A percentile compares a stretch with the other conserved stretches of the same genome.
phyloP scores from a whole-genome alignment of 2,113 vertebrate species.

The Bubo bubo region DNA sequence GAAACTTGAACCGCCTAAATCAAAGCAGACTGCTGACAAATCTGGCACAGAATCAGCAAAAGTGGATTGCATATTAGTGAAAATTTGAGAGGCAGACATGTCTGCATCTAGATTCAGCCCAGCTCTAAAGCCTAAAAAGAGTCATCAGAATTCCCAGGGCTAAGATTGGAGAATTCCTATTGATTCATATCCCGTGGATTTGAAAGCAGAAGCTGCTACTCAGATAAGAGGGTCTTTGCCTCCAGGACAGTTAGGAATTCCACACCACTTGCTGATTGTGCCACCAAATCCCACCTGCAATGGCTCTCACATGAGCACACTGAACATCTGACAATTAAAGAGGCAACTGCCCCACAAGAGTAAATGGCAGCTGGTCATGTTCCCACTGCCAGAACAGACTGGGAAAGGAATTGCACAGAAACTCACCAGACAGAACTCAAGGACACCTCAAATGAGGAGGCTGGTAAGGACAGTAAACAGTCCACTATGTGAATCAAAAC shows the following conservation, averaged over 20 bases:
- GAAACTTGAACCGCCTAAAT: neutral
- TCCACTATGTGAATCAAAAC: neutral
- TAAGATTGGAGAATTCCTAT: neutral
- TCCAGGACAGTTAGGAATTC: neutral
- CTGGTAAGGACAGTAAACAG: neutral
- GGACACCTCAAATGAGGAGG: neutral
- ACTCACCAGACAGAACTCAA: neutral
- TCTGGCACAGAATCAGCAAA: neutral
- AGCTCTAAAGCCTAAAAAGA: neutral
- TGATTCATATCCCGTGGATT: accelerated
- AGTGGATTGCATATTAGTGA: neutral
- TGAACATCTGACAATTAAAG: neutral
- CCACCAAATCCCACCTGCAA: neutral
- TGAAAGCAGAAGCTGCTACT: neutral
- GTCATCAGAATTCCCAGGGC: neutral
- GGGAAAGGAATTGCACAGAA: neutral
- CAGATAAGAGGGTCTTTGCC: neutral
- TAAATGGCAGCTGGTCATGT: neutral
- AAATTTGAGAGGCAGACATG: neutral
- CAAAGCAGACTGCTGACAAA: slow-evolving; percentile 15
- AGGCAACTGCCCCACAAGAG: neutral
- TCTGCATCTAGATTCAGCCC: neutral
- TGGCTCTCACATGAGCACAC: neutral
- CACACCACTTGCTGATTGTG: accelerated
- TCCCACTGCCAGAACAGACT: neutral